Base-by-base conservation (phyloP, 64 coral and sea anemone species). In the Montipora cactus region DNA sequence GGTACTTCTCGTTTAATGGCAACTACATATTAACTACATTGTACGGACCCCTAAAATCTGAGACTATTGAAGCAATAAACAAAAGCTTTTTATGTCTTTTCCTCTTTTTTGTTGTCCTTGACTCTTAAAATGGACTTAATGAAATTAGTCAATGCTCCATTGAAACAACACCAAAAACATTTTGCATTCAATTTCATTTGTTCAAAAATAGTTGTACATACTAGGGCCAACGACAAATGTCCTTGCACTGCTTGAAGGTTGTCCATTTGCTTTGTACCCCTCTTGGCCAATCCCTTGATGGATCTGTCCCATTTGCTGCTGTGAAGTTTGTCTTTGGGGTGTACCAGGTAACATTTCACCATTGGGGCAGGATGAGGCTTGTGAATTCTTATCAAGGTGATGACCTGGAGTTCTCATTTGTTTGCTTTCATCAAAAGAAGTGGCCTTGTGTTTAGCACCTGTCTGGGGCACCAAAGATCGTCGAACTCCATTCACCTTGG, bases 401-500 rank as follows among this genome's bases (percentile, higher is more conserved):
- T 84, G 81, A 84, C 14, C 16, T 67, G 81, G 23, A 48, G 67
- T 84, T 84, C 44, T 84, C 5, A 81, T 89, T 9, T 86, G 74
- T 59, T 47, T 75, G 15, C 74, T 93, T 78, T 96, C 91, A 59
- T 91, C 95, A 14, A 49, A 25, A 16, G 81, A 25, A 8, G 61
- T 15, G 8, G 7, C 67, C 66, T 85, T 90, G 1, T 85, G 49
- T 67, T 71, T 90, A 4, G 71, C 19, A 67, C 83, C 58, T 21
- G 67, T 66, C 20, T 75, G 93, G 8, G 80, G 93, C 44, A 95
- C 85, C 48, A 98, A 70, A 23, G 92, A 52, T 12, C 96, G 78
- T 1, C 96, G 89, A 57, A 98, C 96, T 14, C 96, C 96, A 95
- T 98, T 98, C 51, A 98, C 94, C 51, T 92, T 98, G 19, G 96